Evolutionary conservation across 2,888 invertebrate species (phyloP), one percentile per base, ranked within the genome.

Genomic region (Ophonus ardosiacus): DNA sequence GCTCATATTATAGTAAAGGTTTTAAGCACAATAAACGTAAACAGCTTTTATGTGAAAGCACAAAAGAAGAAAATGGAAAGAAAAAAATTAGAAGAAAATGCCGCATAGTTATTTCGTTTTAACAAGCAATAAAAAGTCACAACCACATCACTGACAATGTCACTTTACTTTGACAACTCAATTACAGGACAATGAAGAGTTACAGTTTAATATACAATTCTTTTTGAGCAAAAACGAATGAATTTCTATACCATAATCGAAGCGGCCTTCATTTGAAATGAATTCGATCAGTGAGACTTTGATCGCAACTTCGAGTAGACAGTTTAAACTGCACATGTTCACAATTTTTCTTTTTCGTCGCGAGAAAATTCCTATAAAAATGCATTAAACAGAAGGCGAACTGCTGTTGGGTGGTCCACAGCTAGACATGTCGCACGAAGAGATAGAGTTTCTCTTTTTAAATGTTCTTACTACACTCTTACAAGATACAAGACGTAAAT

Each of bases 301-400:
- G 18, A 79, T 24, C 61, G n/a, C 40, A 51, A 21, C 43, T 21
- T 51, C 5, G 18, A 74, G 43, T 43, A 74, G 74, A 71, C 51
- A 51, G 74, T 59, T 61, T 59, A 80, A 80, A 80, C 57, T 59
- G 38, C 18, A 38, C 79, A 80, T 57, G 79, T 80, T 13, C 8
- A 57, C 8, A 57, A 38, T 79, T 65, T 63, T 81, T 81, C 63
- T 65, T 81, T 81, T 81, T 81, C 40, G 18, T 63, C 63, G 63
- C 57, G 38, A 40, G 18, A 31, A 61, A 80, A 63, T 80, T 63
- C 38, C 80, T 40, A 80, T 80, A 61, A 65, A 81, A 65, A 81
- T 68, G 59, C 61, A 80, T 78, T 78, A 78, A 78, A 56, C 38
- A 71, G 71, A 40, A 24, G 31, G 63, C 18, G 63, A 13, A 63